Evolutionary conservation across 2,797 vertebrate genomes (phyloP).

Genomic region (Sebastiscus albofasciatus): DNA sequence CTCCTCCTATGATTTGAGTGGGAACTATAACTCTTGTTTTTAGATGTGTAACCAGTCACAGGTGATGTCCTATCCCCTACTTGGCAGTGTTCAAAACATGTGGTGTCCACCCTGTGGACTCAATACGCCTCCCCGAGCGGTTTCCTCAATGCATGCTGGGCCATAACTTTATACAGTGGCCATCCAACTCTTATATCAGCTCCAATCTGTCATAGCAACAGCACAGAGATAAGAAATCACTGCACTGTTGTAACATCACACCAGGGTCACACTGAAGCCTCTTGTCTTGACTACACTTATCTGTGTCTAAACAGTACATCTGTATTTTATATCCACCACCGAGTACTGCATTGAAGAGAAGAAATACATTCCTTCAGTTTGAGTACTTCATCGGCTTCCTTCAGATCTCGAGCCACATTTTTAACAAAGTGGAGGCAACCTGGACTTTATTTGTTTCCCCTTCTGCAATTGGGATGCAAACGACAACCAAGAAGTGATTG

Average conservation of each 20-base stretch:
- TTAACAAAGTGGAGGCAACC: slow-evolving; percentile 11
- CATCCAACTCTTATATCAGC: slow-evolving; percentile 31
- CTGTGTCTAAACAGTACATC: slow-evolving; percentile 57
- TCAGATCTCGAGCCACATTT: slow-evolving; percentile 45
- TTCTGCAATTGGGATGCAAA: slow-evolving; percentile 6
- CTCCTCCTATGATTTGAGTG: slow-evolving; percentile 33
- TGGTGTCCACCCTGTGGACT: slow-evolving; percentile 50
- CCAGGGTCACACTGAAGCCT: slow-evolving; percentile 5
- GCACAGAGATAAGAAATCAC: slow-evolving; percentile 52
- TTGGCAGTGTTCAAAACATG: slow-evolving; percentile 59
- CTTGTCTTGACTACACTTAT: slow-evolving; percentile 28
- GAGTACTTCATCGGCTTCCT: neutral
- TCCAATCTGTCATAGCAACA: slow-evolving; percentile 28
- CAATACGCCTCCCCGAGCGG: neutral
- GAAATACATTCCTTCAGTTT: slow-evolving; percentile 7
- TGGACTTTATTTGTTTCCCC: neutral
- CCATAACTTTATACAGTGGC: slow-evolving; percentile 38
- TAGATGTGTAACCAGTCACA: slow-evolving; percentile 71
- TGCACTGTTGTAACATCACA: slow-evolving; percentile 28
- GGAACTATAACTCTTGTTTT: slow-evolving; percentile 63
- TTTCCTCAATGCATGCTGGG: slow-evolving; percentile 46
- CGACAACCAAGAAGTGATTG: slow-evolving; percentile 17
- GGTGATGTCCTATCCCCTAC: slow-evolving; percentile 59
- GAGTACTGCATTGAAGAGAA: slow-evolving; percentile 3
- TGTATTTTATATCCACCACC: slow-evolving; percentile 59